These are phyloP conservation scores for Neria commutata DNA, from an alignment of 2,888 invertebrate genomes.

Conservation along the genomic window DNA sequence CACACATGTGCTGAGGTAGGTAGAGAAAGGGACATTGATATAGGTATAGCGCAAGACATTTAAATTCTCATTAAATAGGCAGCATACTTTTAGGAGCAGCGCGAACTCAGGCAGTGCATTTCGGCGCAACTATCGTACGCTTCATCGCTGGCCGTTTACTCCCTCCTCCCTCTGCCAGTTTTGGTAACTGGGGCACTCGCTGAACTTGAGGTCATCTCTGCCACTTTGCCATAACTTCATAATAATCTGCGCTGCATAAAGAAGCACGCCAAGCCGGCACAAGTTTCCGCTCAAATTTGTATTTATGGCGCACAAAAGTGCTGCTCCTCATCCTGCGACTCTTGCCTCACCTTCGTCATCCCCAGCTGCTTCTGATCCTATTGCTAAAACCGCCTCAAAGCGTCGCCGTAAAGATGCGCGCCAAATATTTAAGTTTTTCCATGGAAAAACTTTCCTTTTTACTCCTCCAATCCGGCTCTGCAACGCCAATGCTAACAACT, in stretches of 20 bases:
- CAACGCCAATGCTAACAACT: no score
- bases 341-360: no score
- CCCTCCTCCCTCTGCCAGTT: neutral
- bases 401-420: no score
- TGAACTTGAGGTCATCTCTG: neutral
- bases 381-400: no score
- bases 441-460: neutral
- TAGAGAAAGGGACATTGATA: no score
- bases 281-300: slow-evolving; percentile 37
- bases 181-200: neutral
- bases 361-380: no score
- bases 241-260: neutral
- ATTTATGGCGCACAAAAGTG: slow-evolving; percentile 51
- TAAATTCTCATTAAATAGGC: neutral
- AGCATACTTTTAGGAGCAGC: neutral
- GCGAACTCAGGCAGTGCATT: neutral
- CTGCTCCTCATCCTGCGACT: no score
- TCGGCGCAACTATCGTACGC: no score
- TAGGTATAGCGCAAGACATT: neutral
- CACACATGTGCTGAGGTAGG: neutral
- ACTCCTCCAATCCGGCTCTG: no score
- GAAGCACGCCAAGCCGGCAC: neutral
- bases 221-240: neutral
- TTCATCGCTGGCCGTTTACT: no score
- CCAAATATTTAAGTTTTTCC: neutral